Evolutionary conservation across 2,113 vertebrate species (phyloP).

Genomic region (Haliaeetus leucogaster): DNA sequence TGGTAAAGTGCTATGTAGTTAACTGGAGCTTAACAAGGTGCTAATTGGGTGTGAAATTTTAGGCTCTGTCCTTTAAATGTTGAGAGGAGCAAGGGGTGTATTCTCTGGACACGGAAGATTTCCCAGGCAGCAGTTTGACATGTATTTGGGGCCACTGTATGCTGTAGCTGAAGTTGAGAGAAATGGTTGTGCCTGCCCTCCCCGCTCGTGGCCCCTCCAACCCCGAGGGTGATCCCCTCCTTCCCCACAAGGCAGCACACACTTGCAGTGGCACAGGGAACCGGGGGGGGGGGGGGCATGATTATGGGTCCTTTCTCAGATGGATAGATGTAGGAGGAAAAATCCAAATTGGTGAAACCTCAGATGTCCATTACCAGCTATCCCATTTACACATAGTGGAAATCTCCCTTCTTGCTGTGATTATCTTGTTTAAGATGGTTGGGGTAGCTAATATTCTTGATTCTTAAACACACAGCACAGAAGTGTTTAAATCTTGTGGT

Average conservation of each 20-base stretch:
- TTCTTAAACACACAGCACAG: neutral
- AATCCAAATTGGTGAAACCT: neutral
- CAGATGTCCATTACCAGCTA: neutral
- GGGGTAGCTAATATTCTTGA: neutral
- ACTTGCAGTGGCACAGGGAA: neutral
- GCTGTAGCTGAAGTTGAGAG: neutral
- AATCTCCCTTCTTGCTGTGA: neutral
- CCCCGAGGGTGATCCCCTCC: neutral
- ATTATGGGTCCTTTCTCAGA: neutral
- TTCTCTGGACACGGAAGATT: neutral
- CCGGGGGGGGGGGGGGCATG: no score
- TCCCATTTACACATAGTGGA: no score
- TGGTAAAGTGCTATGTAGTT: neutral
- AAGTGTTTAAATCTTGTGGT: neutral
- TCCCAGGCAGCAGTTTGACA: neutral
- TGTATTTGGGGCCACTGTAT: accelerated
- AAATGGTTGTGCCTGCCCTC: neutral
- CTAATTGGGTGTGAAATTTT: neutral
- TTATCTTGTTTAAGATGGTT: neutral
- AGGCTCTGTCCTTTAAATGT: neutral
- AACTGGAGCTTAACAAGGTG: neutral
- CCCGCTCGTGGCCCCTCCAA: accelerated
- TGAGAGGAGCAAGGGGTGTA: neutral
- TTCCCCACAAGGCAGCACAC: neutral
- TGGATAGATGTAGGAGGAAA: neutral